Evolutionary conservation across 2,113 vertebrate species (phyloP).

Genomic region (Casuarius casuarius): DNA sequence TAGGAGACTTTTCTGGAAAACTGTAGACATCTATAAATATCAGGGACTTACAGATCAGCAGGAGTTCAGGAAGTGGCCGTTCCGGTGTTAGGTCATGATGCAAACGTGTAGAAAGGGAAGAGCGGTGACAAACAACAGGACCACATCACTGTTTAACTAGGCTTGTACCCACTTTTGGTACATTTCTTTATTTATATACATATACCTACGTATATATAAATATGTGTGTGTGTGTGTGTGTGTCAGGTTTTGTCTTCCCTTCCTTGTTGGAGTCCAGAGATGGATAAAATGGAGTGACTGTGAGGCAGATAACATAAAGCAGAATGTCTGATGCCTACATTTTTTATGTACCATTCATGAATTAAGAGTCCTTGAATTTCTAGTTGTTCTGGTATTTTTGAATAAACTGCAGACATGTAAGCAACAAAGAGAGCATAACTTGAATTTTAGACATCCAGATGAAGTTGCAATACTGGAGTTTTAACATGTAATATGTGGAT

Average conservation of each 20-base stretch:
- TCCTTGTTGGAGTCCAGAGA: neutral
- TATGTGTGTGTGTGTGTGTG: neutral
- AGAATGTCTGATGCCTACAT: neutral
- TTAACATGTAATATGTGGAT: neutral
- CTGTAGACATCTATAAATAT: neutral
- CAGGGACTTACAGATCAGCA: neutral
- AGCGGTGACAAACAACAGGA: neutral
- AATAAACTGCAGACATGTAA: neutral
- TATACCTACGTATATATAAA: neutral
- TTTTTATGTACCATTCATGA: neutral
- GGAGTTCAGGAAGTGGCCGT: neutral
- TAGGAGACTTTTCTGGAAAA: neutral
- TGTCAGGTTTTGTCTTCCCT: neutral
- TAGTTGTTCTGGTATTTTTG: neutral
- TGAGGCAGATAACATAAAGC: neutral
- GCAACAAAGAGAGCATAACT: neutral
- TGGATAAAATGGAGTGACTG: neutral
- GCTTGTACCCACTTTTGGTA: neutral
- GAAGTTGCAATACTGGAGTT: neutral
- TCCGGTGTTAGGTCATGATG: neutral
- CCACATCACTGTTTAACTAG: neutral
- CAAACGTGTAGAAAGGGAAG: neutral
- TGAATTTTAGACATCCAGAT: neutral
- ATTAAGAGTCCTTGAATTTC: neutral
- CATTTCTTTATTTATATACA: neutral